These are phyloP conservation scores for Eretmocerus hayati DNA, from an alignment of 2,888 invertebrate species.

Conservation along the genomic window DNA sequence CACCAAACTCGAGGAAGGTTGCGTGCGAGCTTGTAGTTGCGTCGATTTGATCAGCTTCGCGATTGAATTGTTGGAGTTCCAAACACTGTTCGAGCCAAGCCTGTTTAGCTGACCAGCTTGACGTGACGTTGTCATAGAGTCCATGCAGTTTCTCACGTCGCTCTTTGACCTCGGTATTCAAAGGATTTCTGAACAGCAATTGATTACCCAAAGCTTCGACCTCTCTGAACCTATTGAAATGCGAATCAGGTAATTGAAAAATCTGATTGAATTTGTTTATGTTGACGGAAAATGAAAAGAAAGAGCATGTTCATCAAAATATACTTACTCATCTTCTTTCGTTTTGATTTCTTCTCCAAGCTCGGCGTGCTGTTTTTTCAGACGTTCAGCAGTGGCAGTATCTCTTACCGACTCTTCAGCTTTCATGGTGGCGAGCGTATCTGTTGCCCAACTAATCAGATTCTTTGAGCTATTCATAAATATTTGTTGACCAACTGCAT, in stretches of 20 bases:
- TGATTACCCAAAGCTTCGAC: conserved; percentile 74
- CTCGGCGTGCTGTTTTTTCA: conserved; percentile 86
- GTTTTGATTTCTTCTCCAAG: conserved; percentile 84
- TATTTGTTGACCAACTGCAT: conserved; percentile 92
- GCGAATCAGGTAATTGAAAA: too few species aligned
- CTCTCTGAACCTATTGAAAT: conserved; percentile 73
- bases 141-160: conserved; percentile 65
- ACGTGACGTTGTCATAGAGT: conserved; percentile 66
- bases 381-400: conserved; percentile 85
- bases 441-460: conserved; percentile 73
- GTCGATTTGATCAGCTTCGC: conserved; percentile 95
- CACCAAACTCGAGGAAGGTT: conserved; percentile 82
- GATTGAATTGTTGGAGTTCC: conserved; percentile 85
- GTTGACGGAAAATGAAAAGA: conserved; percentile 1
- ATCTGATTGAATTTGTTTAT: too few species aligned
- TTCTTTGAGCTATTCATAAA: conserved; percentile 80
- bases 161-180: conserved; percentile 68
- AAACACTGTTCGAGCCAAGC: conserved; percentile 80
- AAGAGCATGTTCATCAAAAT: neutral
- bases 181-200: conserved; percentile 66
- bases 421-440: conserved; percentile 70
- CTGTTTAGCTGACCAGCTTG: conserved; percentile 75
- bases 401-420: conserved; percentile 76
- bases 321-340: conserved; percentile 75
- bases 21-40: conserved; percentile 91